These are phyloP conservation scores for Alentia gelatinosa DNA, from an alignment of 2,888 invertebrate genomes.

Conservation along the genomic window DNA sequence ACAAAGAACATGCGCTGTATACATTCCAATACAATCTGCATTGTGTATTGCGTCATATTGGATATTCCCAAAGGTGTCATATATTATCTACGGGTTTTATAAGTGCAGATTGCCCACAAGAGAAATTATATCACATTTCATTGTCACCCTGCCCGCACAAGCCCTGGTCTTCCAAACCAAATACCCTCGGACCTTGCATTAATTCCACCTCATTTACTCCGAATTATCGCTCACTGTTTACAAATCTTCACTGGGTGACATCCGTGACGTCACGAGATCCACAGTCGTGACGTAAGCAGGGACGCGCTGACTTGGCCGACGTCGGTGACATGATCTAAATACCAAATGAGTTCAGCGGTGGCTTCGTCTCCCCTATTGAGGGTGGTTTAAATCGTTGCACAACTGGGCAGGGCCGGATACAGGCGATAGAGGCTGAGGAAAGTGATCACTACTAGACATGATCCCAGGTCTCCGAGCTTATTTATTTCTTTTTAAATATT, in stretches of 20 bases:
- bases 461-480: no score
- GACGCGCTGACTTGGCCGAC: conserved; percentile 3
- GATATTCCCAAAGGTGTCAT: no score
- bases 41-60: no score
- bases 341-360: not conserved
- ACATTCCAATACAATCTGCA: no score
- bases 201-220: not conserved
- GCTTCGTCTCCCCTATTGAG: not conserved
- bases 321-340: conserved; percentile 31
- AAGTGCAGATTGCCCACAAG: no score
- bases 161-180: not conserved
- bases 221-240: conserved; percentile 2
- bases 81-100: no score
- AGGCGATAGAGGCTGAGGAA: not conserved
- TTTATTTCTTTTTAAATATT: no score
- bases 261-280: conserved; percentile 24
- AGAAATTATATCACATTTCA: no score
- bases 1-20: no score
- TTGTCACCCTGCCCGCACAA: no score
- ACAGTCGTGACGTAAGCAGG: not conserved
- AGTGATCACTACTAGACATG: not conserved
- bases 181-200: not conserved
- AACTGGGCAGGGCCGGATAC: not conserved
- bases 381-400: not conserved
- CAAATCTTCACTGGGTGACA: conserved; percentile 19